Evolutionary conservation across 1,140 invertebrate species (phyloP), one percentile per base, ranked within the genome.

Genomic region (Dreissena rostriformis): DNA sequence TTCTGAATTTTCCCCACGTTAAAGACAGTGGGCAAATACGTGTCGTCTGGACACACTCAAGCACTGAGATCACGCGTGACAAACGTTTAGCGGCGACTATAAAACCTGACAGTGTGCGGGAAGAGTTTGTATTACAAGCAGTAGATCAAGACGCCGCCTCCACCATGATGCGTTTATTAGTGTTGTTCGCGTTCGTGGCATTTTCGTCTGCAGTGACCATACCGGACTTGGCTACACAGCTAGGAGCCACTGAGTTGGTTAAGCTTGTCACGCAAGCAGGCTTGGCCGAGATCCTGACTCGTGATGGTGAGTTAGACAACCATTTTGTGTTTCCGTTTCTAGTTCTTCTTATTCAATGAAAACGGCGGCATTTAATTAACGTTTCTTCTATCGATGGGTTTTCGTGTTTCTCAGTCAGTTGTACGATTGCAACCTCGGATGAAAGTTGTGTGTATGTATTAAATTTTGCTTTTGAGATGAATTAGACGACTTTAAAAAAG

Each of bases 241-340:
- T 88, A n/a, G 87, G 87, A n/a, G 85, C 85, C 14, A 88, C 73
- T 52, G 86, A 85, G 52, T 53, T 88, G 53, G 71, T 88, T 0
- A 28, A 77, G 57, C 71, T 88, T 17, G 86, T 79, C 15, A 75
- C 76, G 28, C 71, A 86, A 12, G 87, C 87, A 26, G 87, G 87
- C 12, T 61, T 88, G 1, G 84, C 85, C 4, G 80, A 53, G 10
- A 86, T 81, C 11, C 70, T 88, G 19, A 15, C 84, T 0, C 74
- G 24, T 28, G 85, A 77, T 85, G 87, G 87, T 85, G 39, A 39
- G 39, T 39, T 39, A 2, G 8, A 39, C 2, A 39, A 39, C 39
- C 39, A 84, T 17, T 52, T 5, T 6, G 11, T 24, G 29, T 39
- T 8, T 15, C 0, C n/a, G 28, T 63, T 12, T 39, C 28, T 65